These are phyloP conservation scores for Octodon degus DNA, from an alignment of 2,113 vertebrate genomes.

Conservation along the genomic window DNA sequence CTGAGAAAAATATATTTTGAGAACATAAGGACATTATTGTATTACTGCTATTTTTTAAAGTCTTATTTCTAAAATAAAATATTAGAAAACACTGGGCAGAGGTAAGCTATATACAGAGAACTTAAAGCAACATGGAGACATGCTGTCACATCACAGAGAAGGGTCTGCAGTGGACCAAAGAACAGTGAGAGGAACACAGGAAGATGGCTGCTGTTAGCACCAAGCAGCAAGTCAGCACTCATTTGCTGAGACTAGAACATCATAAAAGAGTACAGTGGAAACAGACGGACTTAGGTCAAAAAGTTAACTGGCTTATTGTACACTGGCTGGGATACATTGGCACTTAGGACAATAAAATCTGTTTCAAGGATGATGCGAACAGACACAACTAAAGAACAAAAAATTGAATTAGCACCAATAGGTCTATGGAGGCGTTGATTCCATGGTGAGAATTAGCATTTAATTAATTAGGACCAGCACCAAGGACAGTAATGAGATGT, in stretches of 20 bases:
- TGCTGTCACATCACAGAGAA: neutral
- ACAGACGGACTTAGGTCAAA: neutral
- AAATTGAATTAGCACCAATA: neutral
- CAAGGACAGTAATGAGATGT: neutral
- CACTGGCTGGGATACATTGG: neutral
- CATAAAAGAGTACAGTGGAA: neutral
- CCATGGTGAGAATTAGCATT: neutral
- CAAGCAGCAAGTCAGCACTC: neutral
- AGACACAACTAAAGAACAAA: neutral
- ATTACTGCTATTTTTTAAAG: neutral
- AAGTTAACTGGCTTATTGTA: neutral
- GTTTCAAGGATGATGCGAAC: neutral
- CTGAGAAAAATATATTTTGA: slow-evolving; percentile 15
- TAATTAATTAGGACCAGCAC: neutral
- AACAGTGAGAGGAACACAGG: neutral
- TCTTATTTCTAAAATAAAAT: slow-evolving; percentile 3
- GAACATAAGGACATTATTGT: neutral
- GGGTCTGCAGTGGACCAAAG: neutral
- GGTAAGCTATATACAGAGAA: neutral
- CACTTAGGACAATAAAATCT: slow-evolving; percentile 5
- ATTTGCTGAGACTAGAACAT: neutral
- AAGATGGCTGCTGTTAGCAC: neutral
- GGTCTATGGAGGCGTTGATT: neutral
- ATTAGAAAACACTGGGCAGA: neutral
- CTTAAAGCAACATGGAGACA: neutral